phyloP scores from a whole-genome alignment of 2,888 invertebrate genomes.

The Microctonus hyperodae region DNA sequence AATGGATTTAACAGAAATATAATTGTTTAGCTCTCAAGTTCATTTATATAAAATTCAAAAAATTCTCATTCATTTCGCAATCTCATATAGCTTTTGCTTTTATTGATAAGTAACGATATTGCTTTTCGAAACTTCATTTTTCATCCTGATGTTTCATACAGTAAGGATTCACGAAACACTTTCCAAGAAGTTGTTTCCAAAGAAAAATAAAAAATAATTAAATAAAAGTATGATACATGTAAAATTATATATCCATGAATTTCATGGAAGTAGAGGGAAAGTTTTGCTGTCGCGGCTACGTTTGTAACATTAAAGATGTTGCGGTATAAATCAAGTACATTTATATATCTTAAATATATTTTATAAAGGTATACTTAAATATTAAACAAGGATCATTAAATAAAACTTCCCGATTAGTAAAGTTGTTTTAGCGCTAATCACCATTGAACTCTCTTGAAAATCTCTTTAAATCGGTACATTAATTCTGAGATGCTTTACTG shows the following conservation, averaged over 20 bases:
- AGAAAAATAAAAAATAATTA: not conserved
- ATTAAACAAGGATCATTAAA: constrained; percentile 22
- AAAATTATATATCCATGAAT: constrained; percentile 18
- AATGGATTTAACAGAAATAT: too few relatives aligned
- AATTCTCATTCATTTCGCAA: too few relatives aligned
- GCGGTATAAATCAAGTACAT: not conserved
- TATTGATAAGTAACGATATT: too few relatives aligned
- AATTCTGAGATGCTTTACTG: too few relatives aligned
- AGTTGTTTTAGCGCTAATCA: not conserved
- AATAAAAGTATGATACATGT: constrained; percentile 5
- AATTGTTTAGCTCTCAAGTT: too few relatives aligned
- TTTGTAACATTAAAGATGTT: not conserved
- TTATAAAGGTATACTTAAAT: not conserved
- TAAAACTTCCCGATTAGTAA: constrained; percentile 9
- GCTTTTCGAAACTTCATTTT: too few relatives aligned
- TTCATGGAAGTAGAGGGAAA: constrained; percentile 32
- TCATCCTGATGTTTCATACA: constrained; percentile 4
- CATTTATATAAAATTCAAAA: too few relatives aligned
- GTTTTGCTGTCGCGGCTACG: constrained; percentile 17
- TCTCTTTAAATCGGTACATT: not conserved
- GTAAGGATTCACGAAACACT: not conserved
- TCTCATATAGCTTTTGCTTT: too few relatives aligned
- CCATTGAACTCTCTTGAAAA: not conserved
- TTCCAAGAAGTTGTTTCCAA: constrained; percentile 21
- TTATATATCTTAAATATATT: not conserved